Percentiles rank a stretch among this genome's conserved stretches.
These are phyloP conservation scores for Sinopyrophorus schimmeli DNA, from an alignment of 2,888 invertebrate genomes.

Conservation along the genomic window DNA sequence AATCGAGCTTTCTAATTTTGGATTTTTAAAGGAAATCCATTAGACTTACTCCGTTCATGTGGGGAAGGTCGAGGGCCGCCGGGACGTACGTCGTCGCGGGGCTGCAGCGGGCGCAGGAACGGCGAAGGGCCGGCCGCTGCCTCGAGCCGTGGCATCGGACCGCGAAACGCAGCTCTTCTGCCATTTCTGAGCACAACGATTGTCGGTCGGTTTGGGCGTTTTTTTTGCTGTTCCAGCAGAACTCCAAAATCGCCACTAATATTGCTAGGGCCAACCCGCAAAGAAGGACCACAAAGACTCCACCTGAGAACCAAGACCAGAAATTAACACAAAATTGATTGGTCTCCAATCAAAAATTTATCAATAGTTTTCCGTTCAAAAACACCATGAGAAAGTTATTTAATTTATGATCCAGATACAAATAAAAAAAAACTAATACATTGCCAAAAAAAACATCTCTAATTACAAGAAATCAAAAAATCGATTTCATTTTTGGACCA, in stretches of 20 bases:
- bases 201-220: slow-evolving; percentile 82
- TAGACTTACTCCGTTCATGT: slow-evolving; percentile 61
- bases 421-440: too few species aligned
- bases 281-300: slow-evolving; percentile 94
- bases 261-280: slow-evolving; percentile 90
- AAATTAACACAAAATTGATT: too few species aligned
- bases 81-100: slow-evolving; percentile 77
- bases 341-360: too few species aligned
- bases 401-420: too few species aligned
- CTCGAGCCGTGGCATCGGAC: slow-evolving; percentile 84
- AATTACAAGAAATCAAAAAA: too few species aligned
- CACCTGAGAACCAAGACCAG: too few species aligned
- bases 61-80: slow-evolving; percentile 60
- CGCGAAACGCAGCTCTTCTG: slow-evolving; percentile 88
- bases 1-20: not conserved
- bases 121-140: slow-evolving; percentile 76
- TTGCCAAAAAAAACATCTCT: too few species aligned
- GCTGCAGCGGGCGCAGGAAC: slow-evolving; percentile 76
- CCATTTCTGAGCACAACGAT: slow-evolving; percentile 93
- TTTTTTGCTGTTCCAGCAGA: slow-evolving; percentile 92
- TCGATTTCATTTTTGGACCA: too few species aligned
- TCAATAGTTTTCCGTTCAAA: too few species aligned
- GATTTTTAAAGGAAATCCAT: too few species aligned
- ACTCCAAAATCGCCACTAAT: slow-evolving; percentile 90
- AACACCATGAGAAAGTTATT: too few species aligned